Evolutionary conservation across 2,797 vertebrate species (phyloP), one percentile per base, ranked within the genome.

Genomic region (Periophthalmus magnuspinnatus): DNA sequence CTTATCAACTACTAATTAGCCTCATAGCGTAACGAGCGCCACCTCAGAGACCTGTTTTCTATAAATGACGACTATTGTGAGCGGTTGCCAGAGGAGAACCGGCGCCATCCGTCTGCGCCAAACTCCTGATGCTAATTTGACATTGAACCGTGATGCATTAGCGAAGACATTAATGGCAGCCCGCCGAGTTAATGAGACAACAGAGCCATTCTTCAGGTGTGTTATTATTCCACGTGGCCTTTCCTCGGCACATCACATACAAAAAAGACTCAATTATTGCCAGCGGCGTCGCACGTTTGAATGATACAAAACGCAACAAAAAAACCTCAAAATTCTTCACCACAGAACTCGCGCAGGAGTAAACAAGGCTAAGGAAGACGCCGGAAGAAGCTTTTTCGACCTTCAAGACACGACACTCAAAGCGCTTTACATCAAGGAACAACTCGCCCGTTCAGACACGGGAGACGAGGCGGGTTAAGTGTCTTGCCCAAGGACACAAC

Each of bases 1-100:
- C 38, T 63, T 45, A 24, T 45, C 28, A 63, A 45, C 61, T 63
- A 13, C 5, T 63, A 45, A 63, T 63, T 16, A 63, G n/a, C 24
- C 61, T 38, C 7, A 34, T n/a, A n/a, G 33, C 60, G 13, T 34
- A 38, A 45, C 21, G 5, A 22, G 9, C 24, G n/a, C 21, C 11
- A 24, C 21, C 59, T 21, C n/a, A n/a, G 36, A 60, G 60, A 38
- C n/a, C 33, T 5, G 32, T 59, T 9, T 36, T 9, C 5, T 41
- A 34, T 41, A 21, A 6, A 21, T 38, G 22, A 36, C 34, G 59
- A 61, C n/a, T 36, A 11, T 61, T 36, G 59, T 61, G n/a, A 22
- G n/a, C 22, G 38, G 36, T 63, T 63, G 22, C 21, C 14, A 63
- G n/a, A 63, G 61, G 47, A n/a, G 21, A 63, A 60, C n/a, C 3